Evolutionary conservation across 2,797 vertebrate species (phyloP).

Genomic region (Centroberyx gerrardi): DNA sequence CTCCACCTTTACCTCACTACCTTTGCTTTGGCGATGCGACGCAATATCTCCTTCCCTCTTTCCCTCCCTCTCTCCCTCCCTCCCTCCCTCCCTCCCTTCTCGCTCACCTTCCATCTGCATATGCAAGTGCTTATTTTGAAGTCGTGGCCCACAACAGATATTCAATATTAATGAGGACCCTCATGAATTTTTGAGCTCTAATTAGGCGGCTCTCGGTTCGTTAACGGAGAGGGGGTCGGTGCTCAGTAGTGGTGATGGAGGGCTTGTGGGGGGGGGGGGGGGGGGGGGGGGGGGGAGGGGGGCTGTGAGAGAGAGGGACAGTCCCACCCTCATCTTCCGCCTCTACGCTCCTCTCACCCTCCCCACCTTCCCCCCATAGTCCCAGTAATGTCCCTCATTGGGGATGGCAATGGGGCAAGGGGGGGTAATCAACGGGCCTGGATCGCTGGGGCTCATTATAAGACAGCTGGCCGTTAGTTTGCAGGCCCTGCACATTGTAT

Average conservation of each 20-base stretch:
- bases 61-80: conserved; percentile 78
- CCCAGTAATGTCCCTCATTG: conserved; percentile 59
- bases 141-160: conserved; percentile 93
- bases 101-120: conserved; percentile 93
- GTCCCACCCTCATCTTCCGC: conserved; percentile 69
- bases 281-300: conserved; percentile 51
- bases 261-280: conserved; percentile 40
- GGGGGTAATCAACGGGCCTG: conserved; percentile 70
- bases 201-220: conserved; percentile 94
- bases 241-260: conserved; percentile 72
- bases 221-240: conserved; percentile 89
- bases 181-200: conserved; percentile 99
- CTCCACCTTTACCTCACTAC: conserved; percentile 69
- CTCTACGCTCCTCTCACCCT: conserved; percentile 41
- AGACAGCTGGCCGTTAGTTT: conserved; percentile 84
- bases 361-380: conserved; percentile 21
- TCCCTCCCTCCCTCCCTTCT: conserved; percentile 61
- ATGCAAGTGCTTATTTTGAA: conserved; percentile 95
- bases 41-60: conserved; percentile 41
- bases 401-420: conserved; percentile 44
- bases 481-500: conserved; percentile 74
- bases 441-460: conserved; percentile 80
- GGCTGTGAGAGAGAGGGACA: conserved; percentile 64
- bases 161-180: conserved; percentile 99
- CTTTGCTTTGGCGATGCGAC: conserved; percentile 62